Evolutionary conservation across 1,140 invertebrate genomes (phyloP), one percentile per base, ranked within the genome.

Genomic region (Arion vulgaris): DNA sequence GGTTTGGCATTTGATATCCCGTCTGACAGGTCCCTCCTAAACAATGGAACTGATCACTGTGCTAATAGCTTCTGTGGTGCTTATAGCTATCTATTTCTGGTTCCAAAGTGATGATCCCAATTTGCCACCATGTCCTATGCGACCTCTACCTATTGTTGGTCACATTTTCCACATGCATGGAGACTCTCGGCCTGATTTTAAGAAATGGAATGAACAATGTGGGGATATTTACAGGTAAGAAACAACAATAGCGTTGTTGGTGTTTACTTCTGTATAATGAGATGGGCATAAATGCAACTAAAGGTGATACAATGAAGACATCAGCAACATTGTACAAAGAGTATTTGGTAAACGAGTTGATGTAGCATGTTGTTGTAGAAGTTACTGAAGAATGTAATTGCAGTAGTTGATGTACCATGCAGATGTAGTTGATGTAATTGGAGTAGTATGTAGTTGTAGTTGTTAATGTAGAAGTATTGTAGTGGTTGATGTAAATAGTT

Each of bases 221-320:
- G 68, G 68, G 32, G 68, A 71, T 23, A 71, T 71, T 17, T 71
- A 36, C 68, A 71, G 68, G 68, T 39, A 23, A 71, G 68, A 13
- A 32, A 71, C 68, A 23, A n/a, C 32, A 66, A 7, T 7, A 66
- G 7, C 32, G 26, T n/a, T 26, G 13, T 53, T 53, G 13, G 13
- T 53, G 13, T 53, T 53, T 53, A 26, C 51, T 13, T 15, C 13
- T 15, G 13, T 53, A 53, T 53, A 53, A 53, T 53, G 13, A 53
- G 51, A 53, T 15, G 51, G 26, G 51, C 51, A 53, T 53, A 26
- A 15, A 15, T 53, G 51, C 13, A 53, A 53, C 51, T 26, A 53
- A 15, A 53, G 26, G 51, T 53, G 13, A 13, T 53, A 53, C 13
- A 15, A 15, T 53, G 26, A 15, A 53, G 13, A 53, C 26, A 15